Conservation (phyloP, 2,888 invertebrate species). For the Melipona bicolor region DNA sequence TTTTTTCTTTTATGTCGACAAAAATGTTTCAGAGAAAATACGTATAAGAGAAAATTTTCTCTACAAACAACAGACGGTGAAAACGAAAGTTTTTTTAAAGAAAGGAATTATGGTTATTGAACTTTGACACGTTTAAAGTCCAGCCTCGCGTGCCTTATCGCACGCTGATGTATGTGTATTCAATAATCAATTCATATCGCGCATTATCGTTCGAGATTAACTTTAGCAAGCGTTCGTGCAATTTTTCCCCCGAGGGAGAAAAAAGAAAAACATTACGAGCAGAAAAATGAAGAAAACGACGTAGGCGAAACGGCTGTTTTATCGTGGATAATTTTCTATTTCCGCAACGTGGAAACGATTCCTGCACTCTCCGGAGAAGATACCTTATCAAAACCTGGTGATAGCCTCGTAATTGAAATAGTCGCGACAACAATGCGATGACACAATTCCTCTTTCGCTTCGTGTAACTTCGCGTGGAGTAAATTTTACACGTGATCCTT, state of each 20-base stretch:
- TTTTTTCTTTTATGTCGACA: neutral
- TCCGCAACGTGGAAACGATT: neutral
- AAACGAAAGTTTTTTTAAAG: neutral
- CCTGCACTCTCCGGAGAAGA: neutral
- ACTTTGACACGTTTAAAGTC: neutral
- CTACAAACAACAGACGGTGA: neutral
- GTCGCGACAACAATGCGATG: no score
- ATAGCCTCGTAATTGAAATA: constrained; percentile 8
- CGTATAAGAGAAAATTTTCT: neutral
- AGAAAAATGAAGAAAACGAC: neutral
- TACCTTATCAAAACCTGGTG: constrained; percentile 8
- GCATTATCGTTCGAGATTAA: constrained; percentile 18
- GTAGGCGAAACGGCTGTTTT: neutral
- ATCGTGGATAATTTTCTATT: constrained; percentile 6
- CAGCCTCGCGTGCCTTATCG: neutral
- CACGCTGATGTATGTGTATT: neutral
- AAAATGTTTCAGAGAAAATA: neutral
- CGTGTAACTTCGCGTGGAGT: neutral
- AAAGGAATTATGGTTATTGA: neutral
- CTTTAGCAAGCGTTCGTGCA: neutral
- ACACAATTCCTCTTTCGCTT: neutral
- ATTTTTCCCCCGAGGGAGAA: neutral
- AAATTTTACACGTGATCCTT: neutral
- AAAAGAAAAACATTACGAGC: neutral
- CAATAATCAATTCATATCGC: constrained; percentile 18